Conservation (phyloP, 2,888 invertebrate genomes). For the Neoaliturus tenellus region DNA sequence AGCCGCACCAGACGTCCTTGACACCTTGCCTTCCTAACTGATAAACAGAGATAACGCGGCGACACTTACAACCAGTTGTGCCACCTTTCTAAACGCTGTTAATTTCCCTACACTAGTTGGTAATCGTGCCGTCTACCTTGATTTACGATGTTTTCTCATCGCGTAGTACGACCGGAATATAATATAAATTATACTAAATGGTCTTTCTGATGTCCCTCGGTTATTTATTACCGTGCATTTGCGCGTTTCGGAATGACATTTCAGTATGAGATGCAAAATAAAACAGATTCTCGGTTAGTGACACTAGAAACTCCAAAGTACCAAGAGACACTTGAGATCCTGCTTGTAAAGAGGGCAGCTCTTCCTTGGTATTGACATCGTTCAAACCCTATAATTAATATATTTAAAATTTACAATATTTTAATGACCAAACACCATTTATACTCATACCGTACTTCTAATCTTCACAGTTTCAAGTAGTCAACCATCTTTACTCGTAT, state of each 20-base stretch:
- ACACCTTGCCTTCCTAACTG: conserved; percentile 48
- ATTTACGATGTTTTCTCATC: conserved; percentile 40
- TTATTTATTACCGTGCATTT: conserved; percentile 19
- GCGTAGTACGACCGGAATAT: conserved; percentile 22
- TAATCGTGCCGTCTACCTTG: conserved; percentile 19
- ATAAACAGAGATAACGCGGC: conserved; percentile 41
- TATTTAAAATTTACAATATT: no score
- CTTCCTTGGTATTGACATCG: no score
- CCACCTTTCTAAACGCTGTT: conserved; percentile 55
- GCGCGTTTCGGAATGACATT: conserved; percentile 27
- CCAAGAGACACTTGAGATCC: neutral
- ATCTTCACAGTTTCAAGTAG: no score
- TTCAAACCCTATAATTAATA: no score
- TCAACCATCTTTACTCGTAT: no score
- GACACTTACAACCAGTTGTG: conserved; percentile 38
- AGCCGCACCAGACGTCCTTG: conserved; percentile 16
- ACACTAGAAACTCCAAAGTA: neutral
- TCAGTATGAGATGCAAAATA: conserved; percentile 8
- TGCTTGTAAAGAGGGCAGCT: no score
- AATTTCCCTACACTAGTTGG: conserved; percentile 52
- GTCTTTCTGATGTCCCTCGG: conserved; percentile 8
- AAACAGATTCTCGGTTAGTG: neutral
- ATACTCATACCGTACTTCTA: no score
- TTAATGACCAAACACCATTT: no score
- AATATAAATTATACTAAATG: conserved; percentile 48